These are phyloP conservation scores for Campylorhamphus procurvoides DNA, from an alignment of 2,113 vertebrate genomes.

Conservation along the genomic window DNA sequence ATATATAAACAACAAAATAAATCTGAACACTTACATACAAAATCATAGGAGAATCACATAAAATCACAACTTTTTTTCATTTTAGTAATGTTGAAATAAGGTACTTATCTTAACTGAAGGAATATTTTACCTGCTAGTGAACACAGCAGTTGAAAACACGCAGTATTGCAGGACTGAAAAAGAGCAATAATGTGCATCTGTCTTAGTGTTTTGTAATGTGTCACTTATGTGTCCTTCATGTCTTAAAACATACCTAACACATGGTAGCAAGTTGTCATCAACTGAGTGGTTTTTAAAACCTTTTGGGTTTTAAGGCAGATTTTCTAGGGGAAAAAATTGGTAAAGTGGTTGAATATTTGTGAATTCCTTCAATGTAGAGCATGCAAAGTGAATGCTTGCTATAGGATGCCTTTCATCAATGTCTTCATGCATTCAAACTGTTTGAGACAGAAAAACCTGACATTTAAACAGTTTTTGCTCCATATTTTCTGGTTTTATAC, in stretches of 20 bases:
- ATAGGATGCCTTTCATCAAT: neutral
- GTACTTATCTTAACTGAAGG: neutral
- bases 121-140: neutral
- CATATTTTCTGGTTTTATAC: neutral
- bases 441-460: neutral
- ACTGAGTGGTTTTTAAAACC: neutral
- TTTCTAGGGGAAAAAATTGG: neutral
- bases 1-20: neutral
- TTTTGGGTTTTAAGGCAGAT: neutral
- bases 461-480: neutral
- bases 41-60: neutral
- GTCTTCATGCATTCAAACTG: neutral
- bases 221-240: neutral
- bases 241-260: neutral
- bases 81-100: neutral
- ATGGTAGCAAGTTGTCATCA: neutral
- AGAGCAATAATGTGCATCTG: neutral
- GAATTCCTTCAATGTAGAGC: rapidly evolving
- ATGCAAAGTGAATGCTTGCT: neutral
- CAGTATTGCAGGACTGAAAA: neutral
- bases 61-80: neutral
- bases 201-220: neutral
- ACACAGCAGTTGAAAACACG: neutral
- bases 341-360: neutral
- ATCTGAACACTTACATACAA: neutral